A percentile compares a stretch with the other conserved stretches of the same genome.
Conservation (phyloP, 2,888 invertebrate species). For the Diarsia brunnea region DNA sequence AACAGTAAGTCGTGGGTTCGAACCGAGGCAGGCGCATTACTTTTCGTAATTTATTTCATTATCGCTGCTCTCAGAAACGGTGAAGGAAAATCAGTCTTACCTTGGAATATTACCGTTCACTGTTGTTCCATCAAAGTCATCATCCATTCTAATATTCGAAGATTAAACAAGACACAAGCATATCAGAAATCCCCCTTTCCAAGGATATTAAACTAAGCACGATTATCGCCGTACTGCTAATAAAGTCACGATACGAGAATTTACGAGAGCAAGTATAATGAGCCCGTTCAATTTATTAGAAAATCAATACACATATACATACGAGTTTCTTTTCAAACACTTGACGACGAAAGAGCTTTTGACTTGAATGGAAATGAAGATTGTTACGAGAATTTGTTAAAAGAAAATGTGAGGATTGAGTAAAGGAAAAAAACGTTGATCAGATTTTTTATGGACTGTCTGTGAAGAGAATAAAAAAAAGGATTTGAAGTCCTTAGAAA, state of each 20-base stretch:
- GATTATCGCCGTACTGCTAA: constrained; percentile 18
- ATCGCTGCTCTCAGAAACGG: too few relatives aligned
- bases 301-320: constrained; percentile 50
- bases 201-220: constrained; percentile 27
- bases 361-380: constrained; percentile 32
- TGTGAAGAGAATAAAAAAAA: neutral
- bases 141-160: neutral
- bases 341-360: constrained; percentile 42
- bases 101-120: neutral
- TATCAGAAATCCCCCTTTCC: neutral
- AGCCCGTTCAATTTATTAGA: constrained; percentile 49
- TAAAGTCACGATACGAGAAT: constrained; percentile 41
- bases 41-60: too few relatives aligned
- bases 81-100: too few relatives aligned
- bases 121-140: too few relatives aligned
- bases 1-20: too few relatives aligned
- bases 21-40: too few relatives aligned
- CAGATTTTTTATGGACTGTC: constrained; percentile 2
- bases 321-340: constrained; percentile 37
- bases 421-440: constrained; percentile 17
- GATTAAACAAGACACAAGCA: neutral
- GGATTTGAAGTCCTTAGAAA: neutral
- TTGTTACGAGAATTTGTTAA: constrained; percentile 30
- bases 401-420: constrained; percentile 9
- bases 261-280: constrained; percentile 45